Evolutionary conservation across 2,797 vertebrate genomes (phyloP).

Genomic region (Crocodylus rhombifer): DNA sequence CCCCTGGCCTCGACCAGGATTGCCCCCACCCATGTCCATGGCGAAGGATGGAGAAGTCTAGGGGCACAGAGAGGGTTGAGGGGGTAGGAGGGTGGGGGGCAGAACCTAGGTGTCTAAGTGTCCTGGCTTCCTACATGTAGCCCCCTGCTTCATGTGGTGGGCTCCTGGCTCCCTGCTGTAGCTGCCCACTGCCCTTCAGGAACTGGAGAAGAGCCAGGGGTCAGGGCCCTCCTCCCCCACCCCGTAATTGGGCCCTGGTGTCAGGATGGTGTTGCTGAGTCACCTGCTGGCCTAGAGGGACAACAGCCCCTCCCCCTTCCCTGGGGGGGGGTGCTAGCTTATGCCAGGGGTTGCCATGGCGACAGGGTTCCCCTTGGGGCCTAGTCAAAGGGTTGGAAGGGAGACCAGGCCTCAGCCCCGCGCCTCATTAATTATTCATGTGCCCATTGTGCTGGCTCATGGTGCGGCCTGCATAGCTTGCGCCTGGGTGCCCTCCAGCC

Average conservation of each 20-base stretch:
- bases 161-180: no score
- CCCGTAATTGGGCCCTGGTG: no score
- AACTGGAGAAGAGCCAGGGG: neutral
- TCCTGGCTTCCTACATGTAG: neutral
- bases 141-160: no score
- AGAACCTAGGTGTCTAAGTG: neutral
- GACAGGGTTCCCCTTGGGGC: neutral
- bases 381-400: neutral
- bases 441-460: slow-evolving; percentile 27
- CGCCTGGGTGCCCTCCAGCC: neutral
- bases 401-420: neutral
- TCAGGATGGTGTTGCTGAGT: no score
- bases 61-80: no score
- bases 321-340: neutral
- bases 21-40: no score
- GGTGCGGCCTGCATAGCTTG: neutral
- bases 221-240: neutral
- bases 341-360: neutral
- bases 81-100: neutral
- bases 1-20: no score
- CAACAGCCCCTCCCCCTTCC: neutral
- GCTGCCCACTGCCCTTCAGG: no score
- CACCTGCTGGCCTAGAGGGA: neutral
- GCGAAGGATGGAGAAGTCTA: no score
- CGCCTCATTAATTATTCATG: slow-evolving; percentile 5